Base-by-base conservation (phyloP, 1,140 invertebrate genomes). In the Pseudachorutes palmiensis region DNA sequence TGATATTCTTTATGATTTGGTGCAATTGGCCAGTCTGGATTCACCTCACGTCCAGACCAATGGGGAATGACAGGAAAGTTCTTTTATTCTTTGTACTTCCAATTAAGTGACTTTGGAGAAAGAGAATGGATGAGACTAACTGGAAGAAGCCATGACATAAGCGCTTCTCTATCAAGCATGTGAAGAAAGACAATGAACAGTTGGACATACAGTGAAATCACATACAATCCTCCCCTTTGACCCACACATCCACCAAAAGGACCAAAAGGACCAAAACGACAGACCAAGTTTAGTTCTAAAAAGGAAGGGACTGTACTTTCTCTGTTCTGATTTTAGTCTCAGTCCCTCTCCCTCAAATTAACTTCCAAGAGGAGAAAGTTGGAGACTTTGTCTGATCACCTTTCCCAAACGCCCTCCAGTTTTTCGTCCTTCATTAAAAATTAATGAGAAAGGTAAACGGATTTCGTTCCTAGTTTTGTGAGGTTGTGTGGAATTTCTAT, bases 71-170 rank as follows among this genome's bases (percentile, higher is more conserved):
- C 67, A 64, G 62, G 59, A 26, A 62, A 64, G 49, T 64, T 64
- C 67, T 61, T 64, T 64, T 63, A 59, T 64, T 68, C 67, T 68
- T 68, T 68, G 61, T 63, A 49, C 66, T 68, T 68, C 66, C 67
- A 68, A 64, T 64, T 68, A 64, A 68, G 62, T 49, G 58, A 60
- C n/a, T 33, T 41, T 19, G 28, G 30, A 60, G 28, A 24, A 60
- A 60, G 5, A 28, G 41, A 19, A 41, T n/a, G 62, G 12, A 26
- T 2, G 32, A 36, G 31, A 22, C 16, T 28, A 45, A 49, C 14
- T 12, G 36, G 31, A 32, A 49, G 51, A 26, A 9, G 9, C 12
- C 51, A 9, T 55, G 14, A 55, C 51, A 41, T 41, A 41, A 41
- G 36, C 36, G 5, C 5, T 41, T 9, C 36, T 41, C 19, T 41